Base-by-base conservation (phyloP, 1,140 invertebrate species). In the Mycetomoellerius zeteki region DNA sequence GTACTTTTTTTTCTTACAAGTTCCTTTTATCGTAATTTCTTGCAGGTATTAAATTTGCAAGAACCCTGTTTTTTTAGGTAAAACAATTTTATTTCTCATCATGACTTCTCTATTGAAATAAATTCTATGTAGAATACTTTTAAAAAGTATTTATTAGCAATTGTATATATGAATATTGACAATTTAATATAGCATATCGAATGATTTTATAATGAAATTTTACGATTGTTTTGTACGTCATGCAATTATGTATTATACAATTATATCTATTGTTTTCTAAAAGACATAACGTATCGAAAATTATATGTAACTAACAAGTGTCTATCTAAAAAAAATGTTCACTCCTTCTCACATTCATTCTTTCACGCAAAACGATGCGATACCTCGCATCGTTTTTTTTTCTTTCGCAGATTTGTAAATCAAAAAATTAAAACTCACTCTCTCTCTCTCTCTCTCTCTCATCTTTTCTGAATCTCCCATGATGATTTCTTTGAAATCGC, bases 121-220 rank as follows among this genome's bases (percentile, higher is more conserved):
- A 76, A 7, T 76, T 60, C 6, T 33, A 2, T 37, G 3, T 58
- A 14, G n/a, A 16, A 43, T 14, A n/a, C 14, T 58, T 58, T 76
- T 76, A 43, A 7, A 37, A 76, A 60, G 21, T 60, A 56, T 92
- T 91, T 90, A 90, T 91, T 86, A 90, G 86, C 60, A 88, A 89
- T 71, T 27, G 50, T 85, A 67, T 92, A 91, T 54, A 43, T 43
- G 62, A 91, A 91, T 54, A 88, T 21, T 21, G 33, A 89, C 62
- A 85, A 82, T 81, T 92, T 90, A 86, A 67, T 81, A 72, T 81
- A 72, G 58, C 84, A 85, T 50, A 67, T 65, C 56, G 7, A 47
- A 85, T 62, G 52, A 67, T 71, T 43, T 86, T 65, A 85, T 77
- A 71, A 24, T 47, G 27, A 88, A 62, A 64, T n/a, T n/a, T n/a